Percentiles rank a stretch among this genome's conserved stretches.
phyloP scores from a whole-genome alignment of 2,113 vertebrate genomes.

The Hemichromis elongatus region DNA sequence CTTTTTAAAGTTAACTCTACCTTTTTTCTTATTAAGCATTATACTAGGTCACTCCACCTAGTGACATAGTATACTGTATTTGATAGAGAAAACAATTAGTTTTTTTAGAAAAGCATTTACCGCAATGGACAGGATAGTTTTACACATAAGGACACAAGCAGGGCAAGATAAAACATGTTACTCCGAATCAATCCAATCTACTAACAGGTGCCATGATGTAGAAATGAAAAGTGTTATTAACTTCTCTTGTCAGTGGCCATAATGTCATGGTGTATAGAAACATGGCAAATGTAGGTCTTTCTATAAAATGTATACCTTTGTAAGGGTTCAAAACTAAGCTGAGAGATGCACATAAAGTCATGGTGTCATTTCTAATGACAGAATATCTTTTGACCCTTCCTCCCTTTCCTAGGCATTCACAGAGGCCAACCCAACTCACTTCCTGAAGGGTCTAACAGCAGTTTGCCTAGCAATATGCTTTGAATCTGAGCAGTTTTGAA shows the following conservation, averaged over 20 bases:
- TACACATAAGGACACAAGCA: neutral
- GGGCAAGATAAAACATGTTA: neutral
- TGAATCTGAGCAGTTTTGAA: neutral
- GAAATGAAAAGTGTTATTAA: constrained; percentile 43
- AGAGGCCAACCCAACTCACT: neutral
- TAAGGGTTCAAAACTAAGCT: neutral
- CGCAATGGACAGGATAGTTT: neutral
- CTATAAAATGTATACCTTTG: neutral
- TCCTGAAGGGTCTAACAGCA: neutral
- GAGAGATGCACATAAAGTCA: neutral
- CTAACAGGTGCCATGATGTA: constrained; percentile 1
- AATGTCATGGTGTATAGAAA: neutral
- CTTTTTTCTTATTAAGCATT: neutral
- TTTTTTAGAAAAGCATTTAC: neutral
- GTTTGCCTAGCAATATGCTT: neutral
- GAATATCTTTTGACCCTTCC: neutral
- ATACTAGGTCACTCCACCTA: neutral
- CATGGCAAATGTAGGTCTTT: neutral
- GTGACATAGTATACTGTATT: neutral
- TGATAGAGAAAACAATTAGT: neutral
- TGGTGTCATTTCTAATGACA: neutral
- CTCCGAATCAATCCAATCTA: neutral
- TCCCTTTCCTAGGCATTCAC: neutral
- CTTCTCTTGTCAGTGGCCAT: neutral
- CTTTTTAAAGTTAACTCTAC: neutral